Percentiles rank a stretch among this genome's conserved stretches.
Evolutionary conservation across 2,113 vertebrate genomes (phyloP).

Genomic region (Plecotus auritus): DNA sequence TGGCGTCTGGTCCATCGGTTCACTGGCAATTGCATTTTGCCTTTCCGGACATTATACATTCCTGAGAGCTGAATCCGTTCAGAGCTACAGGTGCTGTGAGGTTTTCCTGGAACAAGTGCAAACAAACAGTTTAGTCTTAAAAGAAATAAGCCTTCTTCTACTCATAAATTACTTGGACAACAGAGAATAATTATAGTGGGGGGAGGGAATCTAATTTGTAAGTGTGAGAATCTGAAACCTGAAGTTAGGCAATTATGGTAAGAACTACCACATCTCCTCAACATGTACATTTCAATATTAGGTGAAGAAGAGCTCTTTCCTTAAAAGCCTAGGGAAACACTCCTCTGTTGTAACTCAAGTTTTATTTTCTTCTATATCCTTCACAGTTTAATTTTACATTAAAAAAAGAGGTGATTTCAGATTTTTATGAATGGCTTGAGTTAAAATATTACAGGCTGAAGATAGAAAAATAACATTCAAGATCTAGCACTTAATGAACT

Average conservation of each 20-base stretch:
- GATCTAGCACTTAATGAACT: background rate
- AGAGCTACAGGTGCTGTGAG: slow-evolving; percentile 88
- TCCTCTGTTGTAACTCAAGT: background rate
- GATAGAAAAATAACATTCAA: slow-evolving; percentile 29
- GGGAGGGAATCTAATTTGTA: background rate
- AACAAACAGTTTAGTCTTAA: slow-evolving; percentile 61
- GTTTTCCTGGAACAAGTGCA: slow-evolving; percentile 89
- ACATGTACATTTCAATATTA: background rate
- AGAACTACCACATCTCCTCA: background rate
- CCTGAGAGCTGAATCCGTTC: slow-evolving; percentile 97
- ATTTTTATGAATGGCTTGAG: background rate
- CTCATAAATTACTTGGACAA: background rate
- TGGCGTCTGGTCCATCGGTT: slow-evolving; percentile 97
- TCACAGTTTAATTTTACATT: slow-evolving; percentile 20
- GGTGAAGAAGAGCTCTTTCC: background rate
- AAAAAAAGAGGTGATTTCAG: background rate
- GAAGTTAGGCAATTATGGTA: background rate
- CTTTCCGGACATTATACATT: slow-evolving; percentile 96
- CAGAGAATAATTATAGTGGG: background rate
- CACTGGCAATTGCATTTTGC: slow-evolving; percentile 97
- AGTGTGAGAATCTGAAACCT: background rate
- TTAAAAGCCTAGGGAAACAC: background rate
- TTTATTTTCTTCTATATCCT: background rate
- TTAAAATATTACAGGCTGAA: slow-evolving; percentile 16
- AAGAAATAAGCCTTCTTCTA: slow-evolving; percentile 46